Evolutionary conservation across 2,113 vertebrate species (phyloP), one percentile per base, ranked within the genome.

Genomic region (Phoenicopterus ruber): DNA sequence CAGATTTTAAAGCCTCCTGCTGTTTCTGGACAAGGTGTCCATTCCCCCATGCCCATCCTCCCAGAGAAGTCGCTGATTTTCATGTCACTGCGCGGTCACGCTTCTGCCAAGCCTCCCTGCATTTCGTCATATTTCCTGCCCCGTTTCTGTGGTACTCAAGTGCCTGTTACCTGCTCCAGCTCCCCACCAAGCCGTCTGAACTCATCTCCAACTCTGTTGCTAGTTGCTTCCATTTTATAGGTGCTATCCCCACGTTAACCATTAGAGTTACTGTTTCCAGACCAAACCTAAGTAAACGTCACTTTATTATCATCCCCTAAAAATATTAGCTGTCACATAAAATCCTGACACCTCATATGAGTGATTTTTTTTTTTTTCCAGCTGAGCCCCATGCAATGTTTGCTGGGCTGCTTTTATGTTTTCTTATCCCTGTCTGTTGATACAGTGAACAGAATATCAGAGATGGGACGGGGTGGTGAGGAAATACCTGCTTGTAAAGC

Each of bases 11-110:
- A 69, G 17, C 31, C 17, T 78, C 19, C 14, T 49, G 13, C 24
- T 92, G 3, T 47, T 81, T 86, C 63, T 81, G 59, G 49, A 20
- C 11, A 18, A 14, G 19, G 4, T 21, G 32, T 34, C 18, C 25
- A 2, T 93, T 93, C 7, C 8, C 5, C 8, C 2, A 1, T 89
- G 42, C 42, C 50, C 9, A 31, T 65, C 50, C 49, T 6, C 11
- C n/a, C 52, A n/a, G 55, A 87, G n/a, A 34, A 42, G 50, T 20
- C 77, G 26, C 38, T 52, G 24, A 13, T 88, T 88, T 76, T 79
- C 70, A 9, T 86, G 38, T 50, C 2, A 0, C n/a, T 90, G 31
- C 11, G 29, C 7, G 3, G 52, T 79, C 65, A 49, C 0, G 0
- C 19, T 67, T 28, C 21, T 85, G 47, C 34, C 47, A 55, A 87